A percentile compares a stretch with the other conserved stretches of the same genome.
These are phyloP conservation scores for Glossophaga mutica DNA, from an alignment of 2,797 vertebrate genomes.

Conservation along the genomic window DNA sequence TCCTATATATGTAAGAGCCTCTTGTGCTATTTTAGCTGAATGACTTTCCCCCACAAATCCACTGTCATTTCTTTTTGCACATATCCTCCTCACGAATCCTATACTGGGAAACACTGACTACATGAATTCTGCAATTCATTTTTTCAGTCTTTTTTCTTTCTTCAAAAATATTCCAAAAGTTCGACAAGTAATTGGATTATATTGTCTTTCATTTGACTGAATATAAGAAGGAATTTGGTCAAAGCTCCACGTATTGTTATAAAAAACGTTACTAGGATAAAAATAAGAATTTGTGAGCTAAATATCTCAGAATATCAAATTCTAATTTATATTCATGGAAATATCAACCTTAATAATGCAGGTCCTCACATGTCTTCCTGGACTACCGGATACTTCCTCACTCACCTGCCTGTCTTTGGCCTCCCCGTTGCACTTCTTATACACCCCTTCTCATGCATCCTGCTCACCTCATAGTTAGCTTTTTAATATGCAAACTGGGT, in stretches of 20 bases:
- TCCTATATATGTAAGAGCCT: background rate
- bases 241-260: background rate
- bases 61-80: background rate
- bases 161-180: slow-evolving; percentile 1
- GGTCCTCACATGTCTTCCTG: background rate
- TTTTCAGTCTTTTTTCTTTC: background rate
- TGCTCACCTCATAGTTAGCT: background rate
- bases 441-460: background rate
- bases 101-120: background rate
- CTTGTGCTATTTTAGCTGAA: background rate
- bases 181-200: background rate
- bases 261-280: background rate
- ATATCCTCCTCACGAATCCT: background rate
- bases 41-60: background rate
- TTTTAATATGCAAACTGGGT: background rate
- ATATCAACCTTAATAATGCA: background rate
- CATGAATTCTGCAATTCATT: background rate
- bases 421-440: background rate
- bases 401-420: background rate
- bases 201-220: background rate
- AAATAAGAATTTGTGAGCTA: background rate
- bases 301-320: background rate
- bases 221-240: background rate
- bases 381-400: background rate
- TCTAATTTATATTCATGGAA: background rate